Percentiles rank a stretch among this genome's conserved stretches.
Evolutionary conservation across 2,888 invertebrate genomes (phyloP).

Genomic region (Elaeidobius kamerunicus): DNA sequence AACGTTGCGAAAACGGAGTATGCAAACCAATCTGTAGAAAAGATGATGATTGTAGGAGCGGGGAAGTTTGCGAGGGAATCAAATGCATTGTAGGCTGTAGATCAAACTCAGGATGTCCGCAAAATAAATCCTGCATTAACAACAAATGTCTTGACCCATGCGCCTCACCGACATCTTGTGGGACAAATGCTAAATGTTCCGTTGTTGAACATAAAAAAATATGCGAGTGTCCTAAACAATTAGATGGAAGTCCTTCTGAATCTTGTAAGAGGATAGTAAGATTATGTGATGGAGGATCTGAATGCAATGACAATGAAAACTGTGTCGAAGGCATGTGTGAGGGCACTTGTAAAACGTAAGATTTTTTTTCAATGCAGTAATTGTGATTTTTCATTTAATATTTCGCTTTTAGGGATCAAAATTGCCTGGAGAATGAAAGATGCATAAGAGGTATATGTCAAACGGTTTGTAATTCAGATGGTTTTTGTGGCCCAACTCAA

Average conservation of each 20-base stretch:
- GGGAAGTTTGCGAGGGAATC: slow-evolving; percentile 81
- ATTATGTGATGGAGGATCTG: slow-evolving; percentile 61
- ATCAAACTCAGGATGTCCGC: slow-evolving; percentile 72
- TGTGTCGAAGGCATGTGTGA: slow-evolving; percentile 80
- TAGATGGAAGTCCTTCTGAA: slow-evolving; percentile 71
- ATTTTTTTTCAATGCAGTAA: no score
- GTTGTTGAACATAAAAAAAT: slow-evolving; percentile 68
- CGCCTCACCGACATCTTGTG: slow-evolving; percentile 72
- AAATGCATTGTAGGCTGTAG: slow-evolving; percentile 80
- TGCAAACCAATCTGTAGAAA: slow-evolving; percentile 81
- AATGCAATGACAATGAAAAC: slow-evolving; percentile 66
- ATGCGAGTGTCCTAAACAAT: slow-evolving; percentile 68
- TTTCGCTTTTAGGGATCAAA: slow-evolving; percentile 64
- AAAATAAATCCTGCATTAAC: slow-evolving; percentile 68
- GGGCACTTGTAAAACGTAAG: slow-evolving; percentile 71
- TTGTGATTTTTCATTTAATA: no score
- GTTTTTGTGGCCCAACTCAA: slow-evolving; percentile 74
- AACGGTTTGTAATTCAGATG: slow-evolving; percentile 82
- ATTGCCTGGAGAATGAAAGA: slow-evolving; percentile 81
- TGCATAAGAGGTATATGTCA: slow-evolving; percentile 82
- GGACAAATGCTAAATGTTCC: slow-evolving; percentile 75
- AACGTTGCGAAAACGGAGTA: slow-evolving; percentile 73
- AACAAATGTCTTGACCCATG: slow-evolving; percentile 80
- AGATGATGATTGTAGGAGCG: slow-evolving; percentile 83
- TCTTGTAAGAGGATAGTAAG: slow-evolving; percentile 69